Evolutionary conservation across 2,888 invertebrate species (phyloP), one percentile per base, ranked within the genome.

Genomic region (Bugulina stolonifera): DNA sequence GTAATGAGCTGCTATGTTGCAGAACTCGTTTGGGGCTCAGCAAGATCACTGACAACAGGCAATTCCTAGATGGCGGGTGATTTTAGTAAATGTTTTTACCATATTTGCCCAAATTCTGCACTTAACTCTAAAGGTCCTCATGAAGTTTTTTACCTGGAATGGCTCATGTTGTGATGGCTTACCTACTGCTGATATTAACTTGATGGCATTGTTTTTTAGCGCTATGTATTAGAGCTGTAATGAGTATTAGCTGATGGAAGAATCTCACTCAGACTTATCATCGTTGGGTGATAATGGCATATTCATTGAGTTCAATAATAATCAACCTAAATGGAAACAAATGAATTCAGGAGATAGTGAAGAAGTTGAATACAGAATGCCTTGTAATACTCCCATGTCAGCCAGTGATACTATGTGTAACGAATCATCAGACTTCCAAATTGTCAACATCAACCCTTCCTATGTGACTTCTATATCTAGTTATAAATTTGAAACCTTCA

Each of bases 401-500:
- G 3, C 57, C 5, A 25, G 3, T 23, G 25, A 22, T n/a, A 22
- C 22, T 2, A 5, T 10, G 10, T 34, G 14, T 32, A 64, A 29
- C 32, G 25, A 3, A 10, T 29, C 64, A 27, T 27, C 29, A 64
- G 64, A 64, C n/a, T 64, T 27, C 32, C 29, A 64, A 5, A 25
- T 64, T 3, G 5, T 64, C 32, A 32, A 64, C 32, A 64, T 64
- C 22, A 32, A 34, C 32, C 64, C 64, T 5, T 64, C 25, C 10
- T 64, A 32, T 34, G 64, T 32, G 32, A 64, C 64, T 25, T 22
- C 64, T 18, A 64, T 64, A 64, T 64, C 64, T 29, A 64, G 5
- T 27, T 64, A 29, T 27, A 64, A 64, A 25, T 64, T 29, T 34
- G 64, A 64, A 32, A 64, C 64, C 25, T 64, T 64, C n/a, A 29